These are phyloP conservation scores for Perognathus longimembris DNA, from an alignment of 2,113 vertebrate species.

Conservation along the genomic window DNA sequence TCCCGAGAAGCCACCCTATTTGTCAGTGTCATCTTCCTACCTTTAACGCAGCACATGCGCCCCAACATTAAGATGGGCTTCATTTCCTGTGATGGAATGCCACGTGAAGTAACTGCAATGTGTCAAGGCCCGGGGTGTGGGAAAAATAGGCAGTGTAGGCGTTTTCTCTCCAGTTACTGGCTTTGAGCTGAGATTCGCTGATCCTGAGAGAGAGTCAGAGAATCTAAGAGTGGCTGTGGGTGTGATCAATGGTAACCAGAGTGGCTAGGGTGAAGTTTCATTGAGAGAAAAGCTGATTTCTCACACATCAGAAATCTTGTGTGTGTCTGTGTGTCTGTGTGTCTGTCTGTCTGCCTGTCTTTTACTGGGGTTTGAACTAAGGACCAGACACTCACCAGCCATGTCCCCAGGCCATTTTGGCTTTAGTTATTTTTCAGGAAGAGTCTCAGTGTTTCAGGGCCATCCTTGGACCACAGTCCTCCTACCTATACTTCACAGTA, in stretches of 20 bases:
- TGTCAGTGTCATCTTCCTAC: neutral
- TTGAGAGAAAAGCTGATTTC: conserved; percentile 28
- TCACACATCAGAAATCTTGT: neutral
- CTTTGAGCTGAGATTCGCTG: neutral
- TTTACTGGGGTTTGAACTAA: too few relatives aligned
- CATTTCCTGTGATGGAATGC: neutral
- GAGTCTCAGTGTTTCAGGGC: too few relatives aligned
- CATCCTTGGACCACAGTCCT: too few relatives aligned
- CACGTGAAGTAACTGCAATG: neutral
- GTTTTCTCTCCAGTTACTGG: neutral
- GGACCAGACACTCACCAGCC: too few relatives aligned
- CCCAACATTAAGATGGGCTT: neutral
- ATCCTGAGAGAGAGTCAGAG: neutral
- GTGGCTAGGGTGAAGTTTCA: neutral
- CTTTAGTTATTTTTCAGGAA: too few relatives aligned
- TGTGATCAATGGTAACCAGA: neutral
- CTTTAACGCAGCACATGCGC: neutral
- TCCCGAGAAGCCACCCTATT: neutral
- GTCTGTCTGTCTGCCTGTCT: too few relatives aligned
- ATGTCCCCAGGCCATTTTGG: too few relatives aligned
- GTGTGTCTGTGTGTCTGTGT: too few relatives aligned
- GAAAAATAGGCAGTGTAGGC: neutral
- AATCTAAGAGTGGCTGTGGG: neutral
- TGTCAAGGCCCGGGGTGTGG: neutral
- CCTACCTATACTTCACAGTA: too few relatives aligned